phyloP scores from a whole-genome alignment of 1,140 invertebrate genomes.

The Heterodera carotae region DNA sequence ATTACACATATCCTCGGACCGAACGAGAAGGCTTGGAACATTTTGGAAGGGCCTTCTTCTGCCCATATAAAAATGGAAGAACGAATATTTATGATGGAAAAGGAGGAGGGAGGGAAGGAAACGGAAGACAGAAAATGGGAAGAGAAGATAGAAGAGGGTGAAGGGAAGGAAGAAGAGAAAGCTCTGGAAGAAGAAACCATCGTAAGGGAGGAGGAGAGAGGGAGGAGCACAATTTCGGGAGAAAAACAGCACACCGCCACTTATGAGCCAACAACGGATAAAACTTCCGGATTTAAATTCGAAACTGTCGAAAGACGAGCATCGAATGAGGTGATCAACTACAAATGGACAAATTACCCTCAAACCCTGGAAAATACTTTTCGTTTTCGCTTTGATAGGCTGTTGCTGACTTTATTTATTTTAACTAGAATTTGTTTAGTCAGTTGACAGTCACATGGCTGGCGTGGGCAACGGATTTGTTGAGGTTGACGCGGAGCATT shows the following conservation, averaged over 20 bases:
- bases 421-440: conserved; percentile 8
- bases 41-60: neutral
- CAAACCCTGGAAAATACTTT: too few relatives aligned
- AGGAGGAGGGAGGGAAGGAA: neutral
- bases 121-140: too few relatives aligned
- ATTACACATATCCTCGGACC: neutral
- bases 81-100: neutral
- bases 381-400: too few relatives aligned
- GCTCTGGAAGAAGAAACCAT: conserved; percentile 13
- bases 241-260: neutral
- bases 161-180: conserved; percentile 24
- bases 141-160: neutral
- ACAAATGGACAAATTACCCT: too few relatives aligned
- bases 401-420: too few relatives aligned
- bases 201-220: neutral
- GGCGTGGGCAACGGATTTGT: conserved; percentile 34
- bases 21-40: neutral
- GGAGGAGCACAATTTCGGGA: neutral
- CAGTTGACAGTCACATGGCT: conserved; percentile 23
- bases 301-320: conserved; percentile 30
- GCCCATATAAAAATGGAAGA: neutral
- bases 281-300: conserved; percentile 21
- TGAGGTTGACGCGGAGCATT: conserved; percentile 34
- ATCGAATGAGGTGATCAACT: conserved; percentile 27
- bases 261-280: neutral